phyloP scores from a whole-genome alignment of 2,797 vertebrate species.

The Hybognathus amarus region DNA sequence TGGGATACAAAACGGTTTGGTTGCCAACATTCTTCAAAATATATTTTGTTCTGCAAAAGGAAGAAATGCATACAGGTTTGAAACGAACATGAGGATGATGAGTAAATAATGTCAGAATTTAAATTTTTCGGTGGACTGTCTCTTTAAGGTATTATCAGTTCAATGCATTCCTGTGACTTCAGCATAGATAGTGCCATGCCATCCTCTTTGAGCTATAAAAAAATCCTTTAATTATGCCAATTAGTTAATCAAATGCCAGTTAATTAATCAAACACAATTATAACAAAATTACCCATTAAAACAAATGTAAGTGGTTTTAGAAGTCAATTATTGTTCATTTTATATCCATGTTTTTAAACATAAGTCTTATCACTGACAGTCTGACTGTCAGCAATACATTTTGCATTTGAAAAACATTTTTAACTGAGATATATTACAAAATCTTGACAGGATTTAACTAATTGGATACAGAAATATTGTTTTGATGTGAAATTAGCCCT shows the following conservation, averaged over 20 bases:
- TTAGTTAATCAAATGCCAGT: not conserved
- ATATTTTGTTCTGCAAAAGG: not conserved
- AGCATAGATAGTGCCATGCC: not conserved
- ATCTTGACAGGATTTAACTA: not conserved
- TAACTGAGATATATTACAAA: not conserved
- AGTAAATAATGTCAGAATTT: not conserved
- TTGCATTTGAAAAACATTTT: not conserved
- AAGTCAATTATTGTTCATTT: not conserved
- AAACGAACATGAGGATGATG: not conserved
- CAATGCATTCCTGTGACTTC: not conserved
- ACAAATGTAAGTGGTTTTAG: not conserved
- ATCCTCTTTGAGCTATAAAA: not conserved
- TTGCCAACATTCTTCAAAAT: not conserved
- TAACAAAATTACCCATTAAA: not conserved
- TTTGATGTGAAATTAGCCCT: constrained; percentile 12
- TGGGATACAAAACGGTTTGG: not conserved
- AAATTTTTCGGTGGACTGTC: not conserved
- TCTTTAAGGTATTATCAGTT: not conserved
- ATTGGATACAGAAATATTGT: not conserved
- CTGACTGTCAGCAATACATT: not conserved
- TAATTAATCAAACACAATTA: not conserved
- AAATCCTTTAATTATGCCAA: not conserved
- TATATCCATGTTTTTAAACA: not conserved
- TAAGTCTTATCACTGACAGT: not conserved
- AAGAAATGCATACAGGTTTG: not conserved